Conservation (phyloP, 2,888 invertebrate species). For the Hedya salicella region DNA sequence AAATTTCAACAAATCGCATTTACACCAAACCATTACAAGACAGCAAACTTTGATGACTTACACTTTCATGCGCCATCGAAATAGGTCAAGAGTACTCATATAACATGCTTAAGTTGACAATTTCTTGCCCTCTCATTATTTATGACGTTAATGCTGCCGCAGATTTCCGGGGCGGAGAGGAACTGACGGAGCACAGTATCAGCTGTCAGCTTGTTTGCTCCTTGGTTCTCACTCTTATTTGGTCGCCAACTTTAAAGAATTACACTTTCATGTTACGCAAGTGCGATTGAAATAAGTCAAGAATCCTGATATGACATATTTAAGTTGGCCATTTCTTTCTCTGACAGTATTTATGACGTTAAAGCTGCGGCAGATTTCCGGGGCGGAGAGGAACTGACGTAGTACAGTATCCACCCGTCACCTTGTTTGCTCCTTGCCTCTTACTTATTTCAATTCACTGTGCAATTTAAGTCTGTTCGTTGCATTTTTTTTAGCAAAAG, state of each 20-base stretch:
- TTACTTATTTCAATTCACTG: too few relatives aligned
- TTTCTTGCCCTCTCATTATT: constrained; percentile 58
- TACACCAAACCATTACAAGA: not conserved
- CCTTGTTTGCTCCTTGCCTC: constrained; percentile 63
- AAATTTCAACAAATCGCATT: too few relatives aligned
- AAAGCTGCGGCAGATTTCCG: constrained; percentile 65
- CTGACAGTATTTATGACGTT: constrained; percentile 59
- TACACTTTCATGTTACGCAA: constrained; percentile 31
- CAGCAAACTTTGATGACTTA: not conserved
- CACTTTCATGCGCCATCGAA: constrained; percentile 49
- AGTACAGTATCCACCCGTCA: constrained; percentile 68
- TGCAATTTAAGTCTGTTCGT: too few relatives aligned
- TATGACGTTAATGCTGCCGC: constrained; percentile 62
- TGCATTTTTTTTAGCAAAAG: too few relatives aligned
- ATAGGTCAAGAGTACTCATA: constrained; percentile 53
- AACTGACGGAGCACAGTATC: constrained; percentile 66
- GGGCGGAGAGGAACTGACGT: constrained; percentile 64
- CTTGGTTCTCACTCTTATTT: constrained; percentile 42
- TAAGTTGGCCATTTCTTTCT: constrained; percentile 55
- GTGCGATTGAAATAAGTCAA: constrained; percentile 55
- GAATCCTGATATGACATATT: constrained; percentile 53
- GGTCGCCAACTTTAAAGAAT: not conserved
- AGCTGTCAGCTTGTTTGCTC: constrained; percentile 71
- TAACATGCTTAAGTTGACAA: constrained; percentile 54
- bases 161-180: constrained; percentile 64